Percentiles rank a stretch among this genome's conserved stretches.
These are phyloP conservation scores for Polylopha cassiicola DNA, from an alignment of 2,888 invertebrate species.

Conservation along the genomic window DNA sequence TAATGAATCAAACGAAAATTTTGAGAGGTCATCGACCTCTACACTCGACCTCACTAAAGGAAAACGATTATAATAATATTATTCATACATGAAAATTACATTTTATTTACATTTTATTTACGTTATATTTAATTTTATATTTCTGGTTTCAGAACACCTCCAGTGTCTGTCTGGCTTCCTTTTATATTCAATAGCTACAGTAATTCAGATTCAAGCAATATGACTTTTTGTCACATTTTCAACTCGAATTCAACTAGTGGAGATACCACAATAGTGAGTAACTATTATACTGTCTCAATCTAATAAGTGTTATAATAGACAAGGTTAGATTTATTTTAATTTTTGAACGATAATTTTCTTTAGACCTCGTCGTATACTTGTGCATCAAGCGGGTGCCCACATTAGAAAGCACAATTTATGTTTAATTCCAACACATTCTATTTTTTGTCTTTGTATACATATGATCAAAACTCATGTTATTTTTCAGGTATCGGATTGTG, in stretches of 20 bases:
- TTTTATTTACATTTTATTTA: no score
- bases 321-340: no score
- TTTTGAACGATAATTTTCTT: no score
- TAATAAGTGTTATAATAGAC: no score
- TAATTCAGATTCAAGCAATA: neutral
- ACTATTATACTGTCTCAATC: no score
- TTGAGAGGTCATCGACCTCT: no score
- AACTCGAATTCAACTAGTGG: neutral
- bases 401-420: neutral
- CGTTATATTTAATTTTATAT: neutral
- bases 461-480: neutral
- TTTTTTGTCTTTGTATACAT: neutral
- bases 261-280: neutral
- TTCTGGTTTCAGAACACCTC: constrained; percentile 17
- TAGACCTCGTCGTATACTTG: no score
- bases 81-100: no score
- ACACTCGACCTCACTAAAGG: no score
- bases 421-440: neutral
- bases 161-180: constrained; percentile 19
- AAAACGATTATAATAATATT: no score
- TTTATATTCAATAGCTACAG: constrained; percentile 18
- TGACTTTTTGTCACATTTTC: constrained; percentile 19
- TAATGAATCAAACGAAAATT: no score
- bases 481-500: constrained; percentile 14
- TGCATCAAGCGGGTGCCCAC: no score